Evolutionary conservation across 2,113 vertebrate species (phyloP).

Genomic region (Cyanoramphus novaezelandiae): DNA sequence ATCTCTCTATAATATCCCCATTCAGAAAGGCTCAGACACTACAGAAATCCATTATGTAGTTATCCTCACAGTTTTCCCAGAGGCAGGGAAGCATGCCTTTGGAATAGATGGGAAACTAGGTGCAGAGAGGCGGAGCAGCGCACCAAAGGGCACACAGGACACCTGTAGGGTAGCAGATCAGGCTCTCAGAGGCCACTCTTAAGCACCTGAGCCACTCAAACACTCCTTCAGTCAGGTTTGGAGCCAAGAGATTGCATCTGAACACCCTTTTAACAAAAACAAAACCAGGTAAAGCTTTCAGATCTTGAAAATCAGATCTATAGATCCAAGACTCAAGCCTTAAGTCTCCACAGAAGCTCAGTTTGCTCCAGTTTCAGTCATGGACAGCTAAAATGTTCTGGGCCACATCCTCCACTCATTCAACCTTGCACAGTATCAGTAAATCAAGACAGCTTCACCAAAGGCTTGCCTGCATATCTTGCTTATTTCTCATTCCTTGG

Average conservation of each 20-base stretch:
- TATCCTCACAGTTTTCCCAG: neutral
- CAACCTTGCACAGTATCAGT: neutral
- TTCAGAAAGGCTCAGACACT: neutral
- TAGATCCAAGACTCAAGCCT: neutral
- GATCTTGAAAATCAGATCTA: neutral
- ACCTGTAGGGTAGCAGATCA: neutral
- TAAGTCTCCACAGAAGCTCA: neutral
- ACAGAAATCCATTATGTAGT: neutral
- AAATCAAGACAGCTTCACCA: neutral
- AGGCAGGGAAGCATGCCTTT: neutral
- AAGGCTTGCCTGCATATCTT: neutral
- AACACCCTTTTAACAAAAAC: neutral
- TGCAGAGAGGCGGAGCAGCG: neutral
- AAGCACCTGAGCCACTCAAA: neutral
- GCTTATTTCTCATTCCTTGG: neutral
- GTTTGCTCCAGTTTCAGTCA: neutral
- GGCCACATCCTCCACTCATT: neutral
- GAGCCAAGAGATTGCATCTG: neutral
- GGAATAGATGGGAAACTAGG: neutral
- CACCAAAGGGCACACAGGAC: neutral
- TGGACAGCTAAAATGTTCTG: neutral
- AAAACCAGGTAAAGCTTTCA: neutral
- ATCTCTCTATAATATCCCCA: neutral
- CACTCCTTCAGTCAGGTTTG: neutral
- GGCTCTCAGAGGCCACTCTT: neutral